Conservation (phyloP, 2,888 invertebrate species). For the Cheilosia impressa region DNA sequence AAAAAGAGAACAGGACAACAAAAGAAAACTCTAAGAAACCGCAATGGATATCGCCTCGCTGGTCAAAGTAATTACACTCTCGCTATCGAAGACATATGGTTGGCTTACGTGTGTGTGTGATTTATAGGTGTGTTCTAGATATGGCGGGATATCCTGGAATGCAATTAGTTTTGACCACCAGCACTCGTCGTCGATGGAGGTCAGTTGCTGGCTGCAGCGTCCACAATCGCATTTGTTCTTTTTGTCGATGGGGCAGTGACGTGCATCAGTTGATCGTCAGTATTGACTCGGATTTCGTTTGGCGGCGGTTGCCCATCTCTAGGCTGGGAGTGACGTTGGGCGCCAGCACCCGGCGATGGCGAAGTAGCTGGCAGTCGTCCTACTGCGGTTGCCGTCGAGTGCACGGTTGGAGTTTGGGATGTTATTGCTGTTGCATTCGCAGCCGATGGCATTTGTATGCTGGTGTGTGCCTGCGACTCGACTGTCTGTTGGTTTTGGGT, state of each 20-base stretch:
- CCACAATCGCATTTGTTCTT: slow-evolving; percentile 38
- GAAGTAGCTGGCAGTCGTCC: slow-evolving; percentile 28
- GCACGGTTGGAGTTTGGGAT: slow-evolving; percentile 77
- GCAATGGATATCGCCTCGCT: slow-evolving; percentile 38
- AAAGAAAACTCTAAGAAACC: slow-evolving; percentile 53
- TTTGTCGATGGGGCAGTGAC: slow-evolving; percentile 27
- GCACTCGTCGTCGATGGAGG: slow-evolving; percentile 36
- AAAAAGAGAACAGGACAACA: not conserved
- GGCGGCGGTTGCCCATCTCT: slow-evolving; percentile 14
- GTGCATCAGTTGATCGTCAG: slow-evolving; percentile 48
- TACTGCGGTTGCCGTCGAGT: slow-evolving; percentile 49
- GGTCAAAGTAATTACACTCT: slow-evolving; percentile 47
- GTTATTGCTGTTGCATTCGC: slow-evolving; percentile 78
- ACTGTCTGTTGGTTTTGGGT: slow-evolving; percentile 51
- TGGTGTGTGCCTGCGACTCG: slow-evolving; percentile 55
- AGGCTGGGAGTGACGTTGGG: slow-evolving; percentile 49
- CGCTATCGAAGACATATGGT: slow-evolving; percentile 53
- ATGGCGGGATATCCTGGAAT: slow-evolving; percentile 42
- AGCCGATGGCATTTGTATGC: slow-evolving; percentile 68
- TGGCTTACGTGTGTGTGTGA: slow-evolving; percentile 28
- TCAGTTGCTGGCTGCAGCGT: slow-evolving; percentile 56
- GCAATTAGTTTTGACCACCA: slow-evolving; percentile 61
- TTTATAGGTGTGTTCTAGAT: slow-evolving; percentile 35
- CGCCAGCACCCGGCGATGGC: slow-evolving; percentile 31
- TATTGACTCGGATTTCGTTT: slow-evolving; percentile 36